These are phyloP conservation scores for Aleadryas rufinucha DNA, from an alignment of 2,113 vertebrate species.

Conservation along the genomic window DNA sequence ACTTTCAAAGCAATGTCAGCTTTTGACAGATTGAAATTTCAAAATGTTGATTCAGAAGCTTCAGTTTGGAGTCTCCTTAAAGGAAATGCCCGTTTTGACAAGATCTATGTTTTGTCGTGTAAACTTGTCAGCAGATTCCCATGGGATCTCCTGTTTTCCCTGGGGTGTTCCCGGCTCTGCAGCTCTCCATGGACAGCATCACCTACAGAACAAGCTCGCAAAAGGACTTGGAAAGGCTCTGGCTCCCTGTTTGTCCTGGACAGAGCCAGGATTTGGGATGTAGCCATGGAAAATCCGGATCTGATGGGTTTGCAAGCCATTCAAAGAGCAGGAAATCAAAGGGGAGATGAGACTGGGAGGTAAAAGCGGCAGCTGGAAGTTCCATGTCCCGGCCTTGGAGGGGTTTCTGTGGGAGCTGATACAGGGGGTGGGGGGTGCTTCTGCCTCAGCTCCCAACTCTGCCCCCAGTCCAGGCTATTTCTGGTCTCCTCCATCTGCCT, in stretches of 20 bases:
- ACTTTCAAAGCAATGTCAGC: background rate
- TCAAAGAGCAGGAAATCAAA: background rate
- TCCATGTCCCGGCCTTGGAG: background rate
- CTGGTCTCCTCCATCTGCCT: background rate
- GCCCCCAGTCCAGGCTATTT: background rate
- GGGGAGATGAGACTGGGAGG: background rate
- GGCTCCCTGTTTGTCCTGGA: background rate
- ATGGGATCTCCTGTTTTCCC: background rate
- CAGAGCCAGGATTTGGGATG: background rate
- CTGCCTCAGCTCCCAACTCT: background rate
- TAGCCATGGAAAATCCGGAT: background rate
- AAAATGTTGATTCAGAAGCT: slow-evolving; percentile 1
- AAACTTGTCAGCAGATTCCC: background rate
- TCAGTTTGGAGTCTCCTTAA: background rate
- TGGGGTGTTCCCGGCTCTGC: background rate
- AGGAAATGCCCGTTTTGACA: background rate
- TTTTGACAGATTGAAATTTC: background rate
- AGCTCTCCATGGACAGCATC: background rate
- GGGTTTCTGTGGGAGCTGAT: background rate
- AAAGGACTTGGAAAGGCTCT: background rate
- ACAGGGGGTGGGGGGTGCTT: fast-evolving
- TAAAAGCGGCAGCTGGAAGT: background rate
- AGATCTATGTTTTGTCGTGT: background rate
- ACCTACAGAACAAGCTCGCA: background rate
- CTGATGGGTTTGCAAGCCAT: background rate